Percentiles rank a stretch among this genome's conserved stretches.
These are phyloP conservation scores for Dromococcyx pavoninus DNA, from an alignment of 2,797 vertebrate species.

Conservation along the genomic window DNA sequence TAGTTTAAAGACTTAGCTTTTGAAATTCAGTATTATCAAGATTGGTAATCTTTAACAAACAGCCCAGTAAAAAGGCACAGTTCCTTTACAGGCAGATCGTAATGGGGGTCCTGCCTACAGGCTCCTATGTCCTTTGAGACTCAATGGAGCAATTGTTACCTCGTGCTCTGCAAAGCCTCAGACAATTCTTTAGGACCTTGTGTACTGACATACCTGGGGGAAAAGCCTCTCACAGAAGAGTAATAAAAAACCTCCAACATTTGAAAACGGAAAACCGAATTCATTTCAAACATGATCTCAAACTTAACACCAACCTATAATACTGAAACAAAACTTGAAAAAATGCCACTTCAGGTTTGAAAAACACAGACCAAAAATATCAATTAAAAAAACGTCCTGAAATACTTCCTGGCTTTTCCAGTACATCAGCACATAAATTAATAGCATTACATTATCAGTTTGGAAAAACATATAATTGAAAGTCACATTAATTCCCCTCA, in stretches of 20 bases:
- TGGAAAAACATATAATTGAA: neutral
- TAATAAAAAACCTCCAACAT: neutral
- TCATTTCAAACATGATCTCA: neutral
- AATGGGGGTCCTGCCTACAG: slow-evolving; percentile 55
- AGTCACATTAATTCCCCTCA: neutral
- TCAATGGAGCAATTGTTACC: slow-evolving; percentile 75
- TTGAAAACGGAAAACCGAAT: neutral
- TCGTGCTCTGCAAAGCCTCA: slow-evolving; percentile 69
- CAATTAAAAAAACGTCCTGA: slow-evolving; percentile 1
- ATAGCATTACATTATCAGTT: neutral
- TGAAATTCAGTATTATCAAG: slow-evolving; percentile 74
- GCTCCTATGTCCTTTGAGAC: slow-evolving; percentile 67
- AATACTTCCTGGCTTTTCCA: neutral
- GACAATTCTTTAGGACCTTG: slow-evolving; percentile 66
- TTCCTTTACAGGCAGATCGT: slow-evolving; percentile 38
- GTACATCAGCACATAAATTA: neutral
- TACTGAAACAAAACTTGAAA: neutral
- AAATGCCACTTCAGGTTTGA: neutral
- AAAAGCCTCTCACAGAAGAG: slow-evolving; percentile 48
- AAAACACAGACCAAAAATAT: neutral
- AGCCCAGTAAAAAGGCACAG: slow-evolving; percentile 56
- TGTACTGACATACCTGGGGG: slow-evolving; percentile 70
- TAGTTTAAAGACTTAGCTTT: slow-evolving; percentile 65
- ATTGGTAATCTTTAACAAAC: slow-evolving; percentile 76
- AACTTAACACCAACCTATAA: neutral